Base-by-base conservation (phyloP, 2,888 invertebrate genomes). In the Cantharis nigra region DNA sequence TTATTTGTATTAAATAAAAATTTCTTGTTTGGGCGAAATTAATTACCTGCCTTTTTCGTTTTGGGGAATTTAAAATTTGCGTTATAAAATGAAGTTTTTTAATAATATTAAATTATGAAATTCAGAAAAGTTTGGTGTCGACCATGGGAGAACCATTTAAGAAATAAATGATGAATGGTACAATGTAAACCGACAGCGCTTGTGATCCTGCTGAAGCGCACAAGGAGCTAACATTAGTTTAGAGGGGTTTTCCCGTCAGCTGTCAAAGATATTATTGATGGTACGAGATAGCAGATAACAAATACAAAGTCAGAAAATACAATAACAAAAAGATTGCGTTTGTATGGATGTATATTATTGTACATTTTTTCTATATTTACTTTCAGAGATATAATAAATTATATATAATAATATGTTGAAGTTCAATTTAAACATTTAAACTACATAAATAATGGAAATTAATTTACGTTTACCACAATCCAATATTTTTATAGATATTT, bases 181-280 rank as follows among this genome's bases (percentile, higher is more conserved):
- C 75, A 73, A 78, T 75, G 70, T 72, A 74, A 80, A 78, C 77
- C 75, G 77, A 78, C 74, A 77, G 78, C 75, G 76, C 75, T 74
- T 69, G 76, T 79, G 80, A 80, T 77, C 76, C 74, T 71, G 79
- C 70, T 78, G 78, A 79, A 80, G 80, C 78, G 80, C 80, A 79
- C 77, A 82, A 81, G 82, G 80, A 82, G 82, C 81, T 82, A 82
- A 83, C 84, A 83, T 84, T 83, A 83, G 81, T 84, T 83, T 84
- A 80, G 82, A 82, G 82, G 83, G 83, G 83, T 83, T 82, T 82
- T 78, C 82, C 82, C 82, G 84, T 84, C 83, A 83, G 83, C 81
- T 82, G 84, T 84, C 83, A 82, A 78, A 80, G 78, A 79, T 79
- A 84, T 84, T 84, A 84, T 82, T 84, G 84, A 84, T 84, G 84